Evolutionary conservation across 2,113 vertebrate genomes (phyloP), one percentile per base, ranked within the genome.

Genomic region (Theristicus caerulescens): DNA sequence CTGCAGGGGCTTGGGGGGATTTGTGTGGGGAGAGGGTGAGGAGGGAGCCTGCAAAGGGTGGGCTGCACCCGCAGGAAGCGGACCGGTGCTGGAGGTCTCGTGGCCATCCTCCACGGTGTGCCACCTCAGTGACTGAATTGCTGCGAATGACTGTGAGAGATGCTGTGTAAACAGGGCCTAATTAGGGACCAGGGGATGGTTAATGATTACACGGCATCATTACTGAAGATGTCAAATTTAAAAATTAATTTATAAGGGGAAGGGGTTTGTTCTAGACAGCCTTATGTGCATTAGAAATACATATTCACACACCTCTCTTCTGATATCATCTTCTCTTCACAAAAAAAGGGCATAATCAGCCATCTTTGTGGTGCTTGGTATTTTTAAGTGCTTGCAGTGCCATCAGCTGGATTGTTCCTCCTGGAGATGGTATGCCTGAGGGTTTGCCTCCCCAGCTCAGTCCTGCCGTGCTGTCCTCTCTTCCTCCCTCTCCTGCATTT

Each of bases 31-130:
- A 79, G 78, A 38, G 52, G 46, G 40, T 1, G 22, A 16, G 57
- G 54, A 65, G 36, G 54, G 44, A 67, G 31, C 40, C 65, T 82
- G 52, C 20, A 14, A 34, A 40, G 26, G 51, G 31, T 55, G 54
- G 42, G 49, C 86, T 61, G 82, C 52, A 26, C 22, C 25, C 2
- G 0, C 0, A 4, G 66, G 31, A 46, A 70, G 38, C 5, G 21
- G 27, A 58, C 42, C 1, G 0, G 22, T 36, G n/a, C 61, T 0
- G 2, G 59, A 55, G 84, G 38, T 58, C 55, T 74, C 1, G 1
- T 2, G 5, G 54, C 25, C 0, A 0, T 58, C 27, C 61, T 77
- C 55, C 3, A 1, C 34, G 38, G 4, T 1, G 1, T 84, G 42
- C 46, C 55, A 16, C 3, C 3, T 22, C 2, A 4, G 24, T 40